Evolutionary conservation across 2,113 vertebrate genomes (phyloP), one percentile per base, ranked within the genome.

Genomic region (Pholis gunnellus): DNA sequence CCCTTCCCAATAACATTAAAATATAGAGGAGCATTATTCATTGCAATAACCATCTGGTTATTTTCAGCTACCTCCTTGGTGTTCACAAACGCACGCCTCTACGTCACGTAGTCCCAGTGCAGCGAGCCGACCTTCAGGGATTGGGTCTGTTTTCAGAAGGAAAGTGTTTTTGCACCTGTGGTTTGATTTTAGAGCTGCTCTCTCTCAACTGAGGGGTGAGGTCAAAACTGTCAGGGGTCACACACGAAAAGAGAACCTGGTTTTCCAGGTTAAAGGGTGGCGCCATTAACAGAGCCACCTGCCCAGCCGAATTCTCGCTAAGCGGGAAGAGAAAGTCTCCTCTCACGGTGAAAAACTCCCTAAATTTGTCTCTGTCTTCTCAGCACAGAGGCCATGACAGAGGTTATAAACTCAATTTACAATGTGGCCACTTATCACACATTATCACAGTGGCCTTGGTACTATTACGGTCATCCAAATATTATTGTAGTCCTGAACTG

Each of bases 151-250:
- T 85, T 65, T 81, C 72, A 79, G 80, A 66, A 42, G 76, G 75
- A 89, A 90, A 90, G 84, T 80, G 65, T 84, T 92, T 88, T 78
- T 86, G 92, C 92, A 95, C 94, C 91, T 94, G 92, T 94, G 87
- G 60, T 87, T 71, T 67, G 85, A 78, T 83, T 89, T 83, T 68
- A 74, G 80, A 80, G 81, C 87, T 82, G 80, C 78, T 87, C 75
- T 82, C 64, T 64, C 65, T 83, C 50, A 77, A 65, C 67, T 73
- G 76, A 74, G 66, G 77, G 67, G 17, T 15, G 84, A 79, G 91
- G 88, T 89, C 86, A 87, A 61, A 71, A 50, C 86, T 66, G 81
- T 63, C 80, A 70, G 60, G 83, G 93, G 90, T 93, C 92, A 88
- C 74, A 83, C 85, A 74, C 89, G 78, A 85, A 77, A 86, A 88